Evolutionary conservation across 2,888 invertebrate genomes (phyloP).

Genomic region (Synergus itoensis): DNA sequence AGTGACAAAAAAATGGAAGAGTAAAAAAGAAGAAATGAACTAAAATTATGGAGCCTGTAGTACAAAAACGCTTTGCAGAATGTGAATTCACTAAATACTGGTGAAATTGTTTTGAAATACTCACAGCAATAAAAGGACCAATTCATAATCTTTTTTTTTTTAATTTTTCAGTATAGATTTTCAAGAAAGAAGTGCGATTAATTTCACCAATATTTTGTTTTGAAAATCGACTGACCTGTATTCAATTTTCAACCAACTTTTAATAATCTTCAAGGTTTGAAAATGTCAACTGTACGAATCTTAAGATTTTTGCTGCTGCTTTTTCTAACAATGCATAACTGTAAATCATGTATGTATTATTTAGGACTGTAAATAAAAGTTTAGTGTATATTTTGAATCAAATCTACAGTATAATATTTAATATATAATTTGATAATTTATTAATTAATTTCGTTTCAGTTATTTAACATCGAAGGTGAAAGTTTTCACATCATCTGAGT

Average conservation of each 20-base stretch:
- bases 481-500: neutral
- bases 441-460: neutral
- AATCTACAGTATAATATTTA: neutral
- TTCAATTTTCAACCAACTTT: neutral
- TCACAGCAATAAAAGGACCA: neutral
- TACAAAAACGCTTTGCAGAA: neutral
- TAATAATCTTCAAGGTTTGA: neutral
- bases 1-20: neutral
- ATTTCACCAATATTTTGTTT: neutral
- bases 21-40: neutral
- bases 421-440: neutral
- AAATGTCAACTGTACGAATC: conserved; percentile 6
- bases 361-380: conserved; percentile 28
- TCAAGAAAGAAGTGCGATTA: neutral
- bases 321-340: conserved; percentile 4
- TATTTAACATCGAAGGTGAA: neutral
- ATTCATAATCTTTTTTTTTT: neutral
- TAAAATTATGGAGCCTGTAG: neutral
- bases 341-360: conserved; percentile 16
- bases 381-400: conserved; percentile 19
- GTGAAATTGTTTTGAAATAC: neutral
- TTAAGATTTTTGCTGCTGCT: neutral
- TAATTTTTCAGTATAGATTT: neutral
- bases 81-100: neutral
- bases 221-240: neutral